Evolutionary conservation across 2,113 vertebrate species (phyloP).

Genomic region (Crotalus horridus): DNA sequence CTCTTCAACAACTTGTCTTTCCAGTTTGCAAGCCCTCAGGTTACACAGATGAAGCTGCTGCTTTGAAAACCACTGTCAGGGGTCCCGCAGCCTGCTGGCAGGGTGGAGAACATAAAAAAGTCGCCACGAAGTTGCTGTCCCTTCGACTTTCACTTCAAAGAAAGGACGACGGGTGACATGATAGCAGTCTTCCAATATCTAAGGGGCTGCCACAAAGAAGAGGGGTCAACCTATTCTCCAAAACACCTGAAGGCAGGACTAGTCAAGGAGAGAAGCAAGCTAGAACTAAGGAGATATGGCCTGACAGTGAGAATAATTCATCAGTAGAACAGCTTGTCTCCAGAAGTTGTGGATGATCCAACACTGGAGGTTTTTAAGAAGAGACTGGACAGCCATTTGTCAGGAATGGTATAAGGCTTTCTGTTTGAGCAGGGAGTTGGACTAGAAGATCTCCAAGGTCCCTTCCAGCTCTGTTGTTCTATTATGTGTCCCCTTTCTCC

Average conservation of each 20-base stretch:
- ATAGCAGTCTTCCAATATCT: not conserved
- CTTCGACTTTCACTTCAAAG: not conserved
- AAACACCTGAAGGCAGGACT: not conserved
- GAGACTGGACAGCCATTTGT: too few relatives aligned
- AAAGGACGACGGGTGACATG: not conserved
- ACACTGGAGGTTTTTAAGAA: too few relatives aligned
- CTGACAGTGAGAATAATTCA: not conserved
- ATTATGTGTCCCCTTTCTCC: not conserved
- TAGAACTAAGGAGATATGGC: not conserved
- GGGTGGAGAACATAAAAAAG: not conserved
- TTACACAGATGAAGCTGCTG: conserved; percentile 23
- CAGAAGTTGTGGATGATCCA: too few relatives aligned
- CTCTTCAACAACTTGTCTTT: conserved; percentile 25
- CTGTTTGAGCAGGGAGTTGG: too few relatives aligned
- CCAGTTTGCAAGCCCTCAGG: conserved; percentile 50
- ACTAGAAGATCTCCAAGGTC: too few relatives aligned
- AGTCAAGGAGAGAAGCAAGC: not conserved
- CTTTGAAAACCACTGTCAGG: not conserved
- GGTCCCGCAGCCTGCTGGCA: fast-evolving
- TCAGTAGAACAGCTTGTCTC: too few relatives aligned
- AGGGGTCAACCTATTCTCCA: not conserved
- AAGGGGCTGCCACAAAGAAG: not conserved
- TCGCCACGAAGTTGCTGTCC: not conserved
- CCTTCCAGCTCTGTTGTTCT: too few relatives aligned
- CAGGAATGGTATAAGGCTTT: too few relatives aligned